These are phyloP conservation scores for Piprites chloris DNA, from an alignment of 2,113 vertebrate species.

Conservation along the genomic window DNA sequence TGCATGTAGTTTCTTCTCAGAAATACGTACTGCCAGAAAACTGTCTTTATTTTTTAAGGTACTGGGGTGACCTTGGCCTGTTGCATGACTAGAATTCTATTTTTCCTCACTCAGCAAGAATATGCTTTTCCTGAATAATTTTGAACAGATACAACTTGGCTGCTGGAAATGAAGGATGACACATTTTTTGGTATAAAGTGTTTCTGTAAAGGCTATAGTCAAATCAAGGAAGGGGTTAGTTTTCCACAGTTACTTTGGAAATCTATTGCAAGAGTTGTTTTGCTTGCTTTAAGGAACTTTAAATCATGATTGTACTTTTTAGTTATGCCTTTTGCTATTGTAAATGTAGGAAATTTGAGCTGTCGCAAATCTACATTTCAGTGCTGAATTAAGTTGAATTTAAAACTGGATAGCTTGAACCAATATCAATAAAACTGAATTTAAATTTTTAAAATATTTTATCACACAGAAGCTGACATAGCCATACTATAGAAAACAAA, in stretches of 20 bases:
- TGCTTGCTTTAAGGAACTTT: background rate
- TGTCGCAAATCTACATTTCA: background rate
- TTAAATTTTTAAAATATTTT: background rate
- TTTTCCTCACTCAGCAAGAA: background rate
- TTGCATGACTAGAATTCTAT: background rate
- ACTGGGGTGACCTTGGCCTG: accelerated
- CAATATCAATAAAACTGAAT: background rate
- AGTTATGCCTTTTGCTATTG: background rate
- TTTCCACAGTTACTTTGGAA: background rate
- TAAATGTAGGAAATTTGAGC: background rate
- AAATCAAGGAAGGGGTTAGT: background rate
- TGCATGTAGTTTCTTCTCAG: background rate
- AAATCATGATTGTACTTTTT: background rate
- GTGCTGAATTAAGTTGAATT: background rate
- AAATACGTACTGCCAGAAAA: background rate
- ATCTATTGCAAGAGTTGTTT: background rate
- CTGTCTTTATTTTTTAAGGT: background rate
- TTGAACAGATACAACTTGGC: background rate
- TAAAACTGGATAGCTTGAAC: background rate
- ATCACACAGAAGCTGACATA: background rate
- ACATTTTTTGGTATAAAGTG: background rate
- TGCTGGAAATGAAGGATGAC: background rate
- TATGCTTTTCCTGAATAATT: background rate
- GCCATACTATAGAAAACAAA: background rate
- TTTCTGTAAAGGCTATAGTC: background rate